Percentiles rank a stretch among this genome's conserved stretches.
Conservation (phyloP, 1,140 invertebrate genomes). For the Plodia interpunctella region DNA sequence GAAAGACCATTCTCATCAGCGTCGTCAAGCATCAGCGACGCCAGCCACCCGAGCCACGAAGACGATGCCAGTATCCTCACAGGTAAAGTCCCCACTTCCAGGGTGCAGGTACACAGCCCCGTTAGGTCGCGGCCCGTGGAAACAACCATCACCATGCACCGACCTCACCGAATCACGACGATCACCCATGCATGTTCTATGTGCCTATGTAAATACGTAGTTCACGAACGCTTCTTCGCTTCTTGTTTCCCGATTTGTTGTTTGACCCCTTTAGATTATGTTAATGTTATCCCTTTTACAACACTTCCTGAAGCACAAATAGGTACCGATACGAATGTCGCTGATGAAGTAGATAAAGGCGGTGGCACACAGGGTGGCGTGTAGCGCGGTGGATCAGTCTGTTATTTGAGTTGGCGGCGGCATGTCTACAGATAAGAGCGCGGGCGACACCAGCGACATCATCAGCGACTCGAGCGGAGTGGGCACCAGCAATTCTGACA, state of each 20-base stretch:
- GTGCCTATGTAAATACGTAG: slow-evolving; percentile 49
- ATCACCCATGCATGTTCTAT: slow-evolving; percentile 57
- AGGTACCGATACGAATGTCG: neutral
- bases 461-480: slow-evolving; percentile 94
- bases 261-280: slow-evolving; percentile 17
- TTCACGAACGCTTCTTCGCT: slow-evolving; percentile 60
- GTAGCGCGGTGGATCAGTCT: slow-evolving; percentile 4
- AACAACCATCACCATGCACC: slow-evolving; percentile 73
- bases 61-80: slow-evolving; percentile 92
- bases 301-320: neutral
- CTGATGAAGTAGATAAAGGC: neutral
- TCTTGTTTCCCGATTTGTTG: slow-evolving; percentile 29
- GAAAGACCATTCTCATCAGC: slow-evolving; percentile 93
- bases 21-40: slow-evolving; percentile 90
- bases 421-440: slow-evolving; percentile 86
- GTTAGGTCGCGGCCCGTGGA: slow-evolving; percentile 3
- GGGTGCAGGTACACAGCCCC: slow-evolving; percentile 6
- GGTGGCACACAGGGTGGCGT: slow-evolving; percentile 3
- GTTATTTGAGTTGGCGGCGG: neutral
- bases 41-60: slow-evolving; percentile 84
- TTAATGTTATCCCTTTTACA: neutral
- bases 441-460: slow-evolving; percentile 91
- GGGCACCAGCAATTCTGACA: slow-evolving; percentile 91
- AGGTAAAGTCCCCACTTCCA: slow-evolving; percentile 78
- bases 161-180: slow-evolving; percentile 35